These are phyloP conservation scores for Prolemur simus DNA, from an alignment of 2,113 vertebrate species.

Conservation along the genomic window DNA sequence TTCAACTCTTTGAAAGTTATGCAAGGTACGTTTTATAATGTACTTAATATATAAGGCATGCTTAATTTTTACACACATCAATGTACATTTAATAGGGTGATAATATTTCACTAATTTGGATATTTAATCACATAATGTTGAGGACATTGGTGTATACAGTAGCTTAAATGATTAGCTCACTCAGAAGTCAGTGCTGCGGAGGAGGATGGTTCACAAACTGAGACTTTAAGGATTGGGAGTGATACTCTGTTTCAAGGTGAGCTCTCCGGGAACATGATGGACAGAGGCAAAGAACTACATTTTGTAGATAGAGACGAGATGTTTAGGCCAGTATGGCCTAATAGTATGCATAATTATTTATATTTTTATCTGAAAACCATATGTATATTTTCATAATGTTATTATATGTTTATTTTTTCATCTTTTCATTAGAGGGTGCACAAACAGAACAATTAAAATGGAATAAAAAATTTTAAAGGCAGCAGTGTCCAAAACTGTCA, in stretches of 20 bases:
- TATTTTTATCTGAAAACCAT: neutral
- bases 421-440: neutral
- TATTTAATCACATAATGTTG: neutral
- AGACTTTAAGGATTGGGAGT: neutral
- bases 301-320: neutral
- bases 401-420: neutral
- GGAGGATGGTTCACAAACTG: neutral
- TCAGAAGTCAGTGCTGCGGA: neutral
- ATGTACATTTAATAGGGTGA: neutral
- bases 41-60: neutral
- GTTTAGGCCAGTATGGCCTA: too few relatives aligned
- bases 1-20: neutral
- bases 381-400: neutral
- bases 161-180: neutral
- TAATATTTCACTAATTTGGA: neutral
- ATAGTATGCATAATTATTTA: neutral
- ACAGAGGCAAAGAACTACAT: neutral
- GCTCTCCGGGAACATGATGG: neutral
- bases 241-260: neutral
- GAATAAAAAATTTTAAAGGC: neutral
- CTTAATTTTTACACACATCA: neutral
- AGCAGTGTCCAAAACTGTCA: neutral
- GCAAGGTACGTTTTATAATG: neutral
- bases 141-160: rapidly evolving
- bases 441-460: neutral